Evolutionary conservation across 2,797 vertebrate genomes (phyloP).

Genomic region (Poeciliopsis infans): DNA sequence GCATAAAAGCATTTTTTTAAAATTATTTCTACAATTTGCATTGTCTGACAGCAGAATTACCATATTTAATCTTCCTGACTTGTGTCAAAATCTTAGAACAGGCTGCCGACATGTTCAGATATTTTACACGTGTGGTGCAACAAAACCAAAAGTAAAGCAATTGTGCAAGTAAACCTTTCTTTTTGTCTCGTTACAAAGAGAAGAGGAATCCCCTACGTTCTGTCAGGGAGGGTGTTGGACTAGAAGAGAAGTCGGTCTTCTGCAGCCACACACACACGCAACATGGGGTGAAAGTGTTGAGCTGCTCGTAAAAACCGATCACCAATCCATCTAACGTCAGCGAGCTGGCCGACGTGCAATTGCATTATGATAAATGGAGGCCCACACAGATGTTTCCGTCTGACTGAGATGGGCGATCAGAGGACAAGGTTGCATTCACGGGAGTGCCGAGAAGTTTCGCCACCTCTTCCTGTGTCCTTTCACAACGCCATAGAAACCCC

Average conservation of each 20-base stretch:
- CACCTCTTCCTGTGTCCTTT: slow-evolving; percentile 8
- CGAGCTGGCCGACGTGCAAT: slow-evolving; percentile 16
- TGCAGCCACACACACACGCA: background rate
- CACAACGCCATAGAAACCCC: background rate
- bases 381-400: slow-evolving; percentile 22
- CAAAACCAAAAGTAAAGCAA: background rate
- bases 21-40: background rate
- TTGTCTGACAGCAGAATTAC: background rate
- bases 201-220: no score
- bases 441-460: slow-evolving; percentile 14
- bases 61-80: background rate
- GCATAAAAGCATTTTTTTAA: no score
- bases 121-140: background rate
- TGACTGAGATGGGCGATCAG: background rate
- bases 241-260: slow-evolving; percentile 23
- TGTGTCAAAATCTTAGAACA: background rate
- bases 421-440: background rate
- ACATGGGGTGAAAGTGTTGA: slow-evolving; percentile 10
- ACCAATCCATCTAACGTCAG: background rate
- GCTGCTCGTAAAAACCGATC: slow-evolving; percentile 5
- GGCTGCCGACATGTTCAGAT: background rate
- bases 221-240: background rate
- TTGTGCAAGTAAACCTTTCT: background rate
- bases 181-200: background rate
- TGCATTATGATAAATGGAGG: slow-evolving; percentile 25